Evolutionary conservation across 1,140 invertebrate genomes (phyloP), one percentile per base, ranked within the genome.

Genomic region (Lordiphosa clarofinis): DNA sequence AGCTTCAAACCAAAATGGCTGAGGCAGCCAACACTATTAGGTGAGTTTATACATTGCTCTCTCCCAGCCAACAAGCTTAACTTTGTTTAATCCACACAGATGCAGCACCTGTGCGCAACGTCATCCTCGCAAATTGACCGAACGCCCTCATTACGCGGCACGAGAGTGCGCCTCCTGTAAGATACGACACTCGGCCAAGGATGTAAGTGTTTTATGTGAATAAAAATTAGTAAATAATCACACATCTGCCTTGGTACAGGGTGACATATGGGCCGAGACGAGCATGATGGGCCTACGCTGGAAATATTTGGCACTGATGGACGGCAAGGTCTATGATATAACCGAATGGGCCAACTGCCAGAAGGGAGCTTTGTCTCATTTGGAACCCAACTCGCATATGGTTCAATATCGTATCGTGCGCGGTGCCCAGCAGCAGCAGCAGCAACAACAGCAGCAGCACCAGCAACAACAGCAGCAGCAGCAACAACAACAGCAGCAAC

Each of bases 251-350:
- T 52, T 7, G 2, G 15, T 12, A 24, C 19, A 97, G 96, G 96
- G 95, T 64, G 97, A 98, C 89, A 96, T 98, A 66, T 98, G 97
- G 97, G 96, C 96, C 40, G 97, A 98, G 90, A 96, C 95, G 40
- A 92, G 93, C 68, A 92, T 95, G 90, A 92, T 97, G 90, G 96
- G 96, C 46, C 93, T 97, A 65, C 91, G 95, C 38, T 97, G 96
- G 94, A 94, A 96, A 90, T 98, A 98, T 90, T 97, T 96, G 89
- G 96, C 97, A n/a, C 96, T 97, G 70, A 98, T 98, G 96, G 97
- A 98, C 89, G 95, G 95, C 40, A 94, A 94, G 57, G 94, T 98
- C 9, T 98, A 97, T 88, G 96, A 98, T 89, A 97, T 98, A 54
- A 98, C 96, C 24, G 96, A 98, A 88, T 98, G 97, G 97, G 97